Evolutionary conservation across 1,140 invertebrate genomes (phyloP).

Genomic region (Bombyx mandarina): DNA sequence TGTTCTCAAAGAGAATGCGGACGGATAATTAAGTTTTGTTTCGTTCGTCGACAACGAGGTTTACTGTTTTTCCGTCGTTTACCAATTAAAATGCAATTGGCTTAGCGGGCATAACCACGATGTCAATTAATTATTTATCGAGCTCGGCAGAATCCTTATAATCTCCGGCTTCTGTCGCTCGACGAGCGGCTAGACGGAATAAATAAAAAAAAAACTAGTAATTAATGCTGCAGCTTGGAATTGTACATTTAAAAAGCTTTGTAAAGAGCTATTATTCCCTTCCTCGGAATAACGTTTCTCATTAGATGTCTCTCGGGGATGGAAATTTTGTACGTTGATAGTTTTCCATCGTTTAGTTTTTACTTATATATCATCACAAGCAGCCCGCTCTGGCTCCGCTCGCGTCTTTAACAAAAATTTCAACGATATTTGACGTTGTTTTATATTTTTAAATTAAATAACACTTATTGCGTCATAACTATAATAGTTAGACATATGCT

Average conservation of each 20-base stretch:
- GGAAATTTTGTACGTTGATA: conserved; percentile 4
- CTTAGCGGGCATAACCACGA: conserved; percentile 30
- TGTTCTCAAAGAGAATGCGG: no score
- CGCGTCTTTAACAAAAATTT: no score
- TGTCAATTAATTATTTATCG: conserved; percentile 44
- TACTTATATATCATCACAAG: no score
- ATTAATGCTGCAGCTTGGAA: conserved; percentile 32
- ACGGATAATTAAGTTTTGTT: no score
- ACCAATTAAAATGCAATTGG: conserved; percentile 4
- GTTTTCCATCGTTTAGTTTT: no score
- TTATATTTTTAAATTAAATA: no score
- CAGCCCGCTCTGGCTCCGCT: no score
- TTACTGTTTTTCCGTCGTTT: no score
- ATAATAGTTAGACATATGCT: no score
- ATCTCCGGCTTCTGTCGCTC: conserved; percentile 21
- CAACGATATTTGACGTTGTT: no score
- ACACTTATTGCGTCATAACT: no score
- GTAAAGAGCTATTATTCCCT: conserved; percentile 23
- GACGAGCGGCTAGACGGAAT: conserved; percentile 19
- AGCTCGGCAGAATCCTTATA: conserved; percentile 27
- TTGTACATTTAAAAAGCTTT: conserved; percentile 36
- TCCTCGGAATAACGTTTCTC: conserved; percentile 20
- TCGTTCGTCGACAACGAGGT: no score
- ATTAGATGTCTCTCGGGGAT: conserved; percentile 11
- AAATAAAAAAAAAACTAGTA: conserved; percentile 24